phyloP scores from a whole-genome alignment of 2,113 vertebrate species.

The Baryphthengus martii region DNA sequence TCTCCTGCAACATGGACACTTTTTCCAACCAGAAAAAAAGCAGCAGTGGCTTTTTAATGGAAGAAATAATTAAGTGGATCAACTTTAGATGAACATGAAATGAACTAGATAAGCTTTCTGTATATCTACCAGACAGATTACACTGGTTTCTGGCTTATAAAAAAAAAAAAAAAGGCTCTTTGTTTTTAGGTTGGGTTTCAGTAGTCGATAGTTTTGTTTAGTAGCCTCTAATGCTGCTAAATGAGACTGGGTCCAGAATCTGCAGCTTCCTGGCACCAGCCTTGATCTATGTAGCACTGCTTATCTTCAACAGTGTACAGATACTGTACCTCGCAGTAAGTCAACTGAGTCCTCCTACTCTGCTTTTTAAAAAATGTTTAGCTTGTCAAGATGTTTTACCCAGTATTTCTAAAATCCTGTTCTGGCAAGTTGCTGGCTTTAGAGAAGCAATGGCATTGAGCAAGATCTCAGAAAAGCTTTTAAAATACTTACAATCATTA shows the following conservation, averaged over 20 bases:
- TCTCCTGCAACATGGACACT: neutral
- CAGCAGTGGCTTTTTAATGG: neutral
- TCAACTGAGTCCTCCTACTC: slow-evolving; percentile 28
- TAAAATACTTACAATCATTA: neutral
- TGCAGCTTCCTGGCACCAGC: neutral
- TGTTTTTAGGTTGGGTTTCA: neutral
- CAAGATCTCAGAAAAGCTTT: neutral
- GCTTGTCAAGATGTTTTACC: slow-evolving; percentile 30
- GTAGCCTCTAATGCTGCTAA: neutral
- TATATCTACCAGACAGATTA: neutral
- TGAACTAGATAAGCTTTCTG: neutral
- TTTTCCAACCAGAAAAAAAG: neutral
- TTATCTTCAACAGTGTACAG: neutral
- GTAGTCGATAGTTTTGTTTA: neutral
- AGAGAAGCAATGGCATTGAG: neutral
- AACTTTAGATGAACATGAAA: neutral
- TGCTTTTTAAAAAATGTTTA: neutral
- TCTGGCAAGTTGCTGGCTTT: neutral
- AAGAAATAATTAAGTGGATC: slow-evolving; percentile 24
- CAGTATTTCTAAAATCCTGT: neutral
- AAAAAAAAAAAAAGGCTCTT: neutral
- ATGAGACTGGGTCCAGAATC: neutral
- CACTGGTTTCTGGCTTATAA: neutral
- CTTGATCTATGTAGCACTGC: neutral
- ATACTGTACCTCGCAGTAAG: neutral